phyloP scores from a whole-genome alignment of 2,888 invertebrate species.

The Hirtodrosophila confusa region DNA sequence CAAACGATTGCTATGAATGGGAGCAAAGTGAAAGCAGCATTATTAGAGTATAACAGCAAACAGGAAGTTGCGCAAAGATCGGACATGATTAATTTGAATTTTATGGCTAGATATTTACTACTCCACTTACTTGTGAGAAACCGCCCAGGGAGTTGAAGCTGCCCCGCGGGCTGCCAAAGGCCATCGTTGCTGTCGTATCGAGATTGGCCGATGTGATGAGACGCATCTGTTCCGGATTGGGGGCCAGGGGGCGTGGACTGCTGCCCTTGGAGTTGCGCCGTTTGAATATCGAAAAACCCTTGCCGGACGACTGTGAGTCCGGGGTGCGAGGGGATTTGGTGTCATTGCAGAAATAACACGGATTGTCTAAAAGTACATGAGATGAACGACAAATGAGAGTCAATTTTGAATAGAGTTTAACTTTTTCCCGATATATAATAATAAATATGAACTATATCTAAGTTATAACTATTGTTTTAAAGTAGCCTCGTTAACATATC shows the following conservation, averaged over 20 bases:
- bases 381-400: background rate
- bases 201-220: conserved; percentile 83
- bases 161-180: conserved; percentile 83
- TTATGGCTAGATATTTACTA: conserved; percentile 23
- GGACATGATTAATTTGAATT: conserved; percentile 67
- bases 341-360: conserved; percentile 84
- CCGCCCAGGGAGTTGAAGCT: conserved; percentile 82
- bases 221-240: conserved; percentile 80
- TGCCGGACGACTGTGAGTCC: conserved; percentile 81
- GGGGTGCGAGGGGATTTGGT: conserved; percentile 83
- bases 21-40: conserved; percentile 20
- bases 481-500: too few relatives aligned
- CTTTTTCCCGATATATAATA: too few relatives aligned
- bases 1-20: conserved; percentile 74
- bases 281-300: conserved; percentile 83
- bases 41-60: conserved; percentile 35
- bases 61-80: conserved; percentile 73
- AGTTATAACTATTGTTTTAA: too few relatives aligned
- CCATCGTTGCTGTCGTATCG: conserved; percentile 81
- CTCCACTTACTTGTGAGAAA: conserved; percentile 79
- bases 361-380: conserved; percentile 81
- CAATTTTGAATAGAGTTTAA: too few relatives aligned
- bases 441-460: too few relatives aligned
- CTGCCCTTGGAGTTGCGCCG: conserved; percentile 83
- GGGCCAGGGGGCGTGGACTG: conserved; percentile 74